Percentiles rank a stretch among this genome's conserved stretches.
phyloP scores from a whole-genome alignment of 2,113 vertebrate genomes.

The Sapayoa aenigma region DNA sequence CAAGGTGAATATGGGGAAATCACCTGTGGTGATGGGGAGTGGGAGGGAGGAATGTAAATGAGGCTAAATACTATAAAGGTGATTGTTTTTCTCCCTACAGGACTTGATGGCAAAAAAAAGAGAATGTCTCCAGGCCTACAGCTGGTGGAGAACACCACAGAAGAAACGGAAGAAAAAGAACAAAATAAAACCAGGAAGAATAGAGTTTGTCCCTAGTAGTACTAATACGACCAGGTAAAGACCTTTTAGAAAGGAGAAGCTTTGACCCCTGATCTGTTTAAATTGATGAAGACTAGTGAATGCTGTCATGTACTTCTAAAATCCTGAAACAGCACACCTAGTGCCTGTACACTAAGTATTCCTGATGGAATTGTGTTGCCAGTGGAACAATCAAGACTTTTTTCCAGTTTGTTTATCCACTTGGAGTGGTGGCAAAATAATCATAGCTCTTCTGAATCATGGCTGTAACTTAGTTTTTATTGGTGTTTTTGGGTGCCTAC shows the following conservation, averaged over 20 bases:
- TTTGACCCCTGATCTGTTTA: neutral
- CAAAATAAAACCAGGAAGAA: constrained; percentile 72
- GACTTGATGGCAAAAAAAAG: constrained; percentile 68
- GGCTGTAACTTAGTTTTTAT: neutral
- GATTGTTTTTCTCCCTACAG: constrained; percentile 56
- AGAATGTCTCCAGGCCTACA: constrained; percentile 69
- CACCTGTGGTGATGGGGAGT: constrained; percentile 76
- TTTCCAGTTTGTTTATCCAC: neutral
- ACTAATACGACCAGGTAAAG: constrained; percentile 62
- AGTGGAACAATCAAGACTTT: neutral
- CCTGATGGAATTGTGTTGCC: neutral
- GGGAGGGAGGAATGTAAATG: constrained; percentile 74
- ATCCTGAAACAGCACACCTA: neutral
- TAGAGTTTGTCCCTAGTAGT: constrained; percentile 68
- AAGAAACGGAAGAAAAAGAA: constrained; percentile 75
- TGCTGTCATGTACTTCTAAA: neutral
- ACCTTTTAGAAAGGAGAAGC: neutral
- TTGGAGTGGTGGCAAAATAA: neutral
- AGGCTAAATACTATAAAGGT: constrained; percentile 67
- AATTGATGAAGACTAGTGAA: neutral
- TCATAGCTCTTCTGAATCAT: neutral
- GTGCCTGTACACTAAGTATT: neutral
- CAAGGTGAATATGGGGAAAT: constrained; percentile 78
- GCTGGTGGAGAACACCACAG: constrained; percentile 70
- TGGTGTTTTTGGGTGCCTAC: neutral